phyloP scores from a whole-genome alignment of 2,888 invertebrate genomes.

The Thecocarcelia acutangulata region DNA sequence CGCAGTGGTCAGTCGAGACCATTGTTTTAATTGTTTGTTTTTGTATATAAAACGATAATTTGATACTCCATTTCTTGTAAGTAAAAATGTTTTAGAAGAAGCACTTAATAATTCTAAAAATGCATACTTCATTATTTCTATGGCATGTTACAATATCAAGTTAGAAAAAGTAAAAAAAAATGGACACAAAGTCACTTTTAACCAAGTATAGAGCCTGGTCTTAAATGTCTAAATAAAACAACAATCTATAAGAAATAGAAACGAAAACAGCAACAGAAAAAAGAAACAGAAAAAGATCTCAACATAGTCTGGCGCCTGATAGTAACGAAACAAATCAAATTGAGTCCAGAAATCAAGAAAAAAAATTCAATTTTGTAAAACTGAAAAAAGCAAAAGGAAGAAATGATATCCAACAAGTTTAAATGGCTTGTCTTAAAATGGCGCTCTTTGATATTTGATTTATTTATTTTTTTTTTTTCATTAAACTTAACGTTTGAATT shows the following conservation, averaged over 20 bases:
- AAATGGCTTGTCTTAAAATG: constrained; percentile 65
- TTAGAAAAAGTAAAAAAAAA: constrained; percentile 23
- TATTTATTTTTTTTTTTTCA: constrained; percentile 62
- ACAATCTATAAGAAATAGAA: constrained; percentile 19
- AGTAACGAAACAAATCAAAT: constrained; percentile 73
- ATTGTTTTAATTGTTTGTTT: too few relatives aligned
- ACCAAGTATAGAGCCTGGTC: constrained; percentile 11
- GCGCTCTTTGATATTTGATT: constrained; percentile 65
- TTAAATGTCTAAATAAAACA: constrained; percentile 28
- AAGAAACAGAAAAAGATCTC: constrained; percentile 34
- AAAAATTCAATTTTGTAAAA: constrained; percentile 25
- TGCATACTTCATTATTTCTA: constrained; percentile 58
- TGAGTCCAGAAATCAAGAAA: constrained; percentile 69
- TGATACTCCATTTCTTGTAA: too few relatives aligned
- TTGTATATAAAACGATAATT: too few relatives aligned
- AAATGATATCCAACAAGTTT: constrained; percentile 47
- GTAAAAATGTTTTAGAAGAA: neutral
- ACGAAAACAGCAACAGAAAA: constrained; percentile 1
- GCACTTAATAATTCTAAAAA: constrained; percentile 48
- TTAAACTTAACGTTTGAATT: constrained; percentile 50
- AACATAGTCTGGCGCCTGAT: constrained; percentile 77
- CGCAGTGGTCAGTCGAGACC: too few relatives aligned
- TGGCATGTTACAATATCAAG: constrained; percentile 46
- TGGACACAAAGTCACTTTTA: neutral
- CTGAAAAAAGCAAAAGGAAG: constrained; percentile 8